These are phyloP conservation scores for Buteo buteo DNA, from an alignment of 2,113 vertebrate genomes.

Conservation along the genomic window DNA sequence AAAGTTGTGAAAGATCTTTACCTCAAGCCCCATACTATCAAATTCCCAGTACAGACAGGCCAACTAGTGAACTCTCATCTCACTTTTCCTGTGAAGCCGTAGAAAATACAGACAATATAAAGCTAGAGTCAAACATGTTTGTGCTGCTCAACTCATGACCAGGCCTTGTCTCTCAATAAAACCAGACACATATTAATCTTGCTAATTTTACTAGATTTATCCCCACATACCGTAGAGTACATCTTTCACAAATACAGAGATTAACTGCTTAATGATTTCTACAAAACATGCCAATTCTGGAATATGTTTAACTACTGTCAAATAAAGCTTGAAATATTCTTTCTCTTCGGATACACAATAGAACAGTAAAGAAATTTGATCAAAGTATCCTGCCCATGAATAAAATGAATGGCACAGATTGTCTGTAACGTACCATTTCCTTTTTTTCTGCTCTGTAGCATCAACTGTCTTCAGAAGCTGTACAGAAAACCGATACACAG, in stretches of 20 bases:
- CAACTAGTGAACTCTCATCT: background rate
- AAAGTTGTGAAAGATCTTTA: background rate
- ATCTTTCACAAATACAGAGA: background rate
- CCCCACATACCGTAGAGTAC: background rate
- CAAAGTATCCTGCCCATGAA: background rate
- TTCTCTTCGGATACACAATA: background rate
- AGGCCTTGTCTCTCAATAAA: background rate
- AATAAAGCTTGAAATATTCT: background rate
- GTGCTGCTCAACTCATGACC: background rate
- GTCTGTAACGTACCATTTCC: background rate
- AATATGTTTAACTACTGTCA: background rate
- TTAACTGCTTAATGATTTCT: background rate
- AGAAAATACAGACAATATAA: background rate
- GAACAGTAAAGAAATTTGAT: background rate
- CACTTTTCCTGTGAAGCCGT: accelerated
- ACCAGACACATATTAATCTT: background rate
- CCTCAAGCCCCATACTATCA: background rate
- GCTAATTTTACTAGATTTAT: background rate
- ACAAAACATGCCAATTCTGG: background rate
- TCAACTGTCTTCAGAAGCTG: background rate
- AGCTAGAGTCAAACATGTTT: background rate
- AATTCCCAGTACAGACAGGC: background rate
- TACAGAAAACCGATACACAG: background rate
- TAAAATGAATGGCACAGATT: background rate
- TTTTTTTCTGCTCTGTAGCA: background rate